A percentile compares a stretch with the other conserved stretches of the same genome.
Conservation (phyloP, 2,888 invertebrate species). For the Drosophila neoperkinsi region DNA sequence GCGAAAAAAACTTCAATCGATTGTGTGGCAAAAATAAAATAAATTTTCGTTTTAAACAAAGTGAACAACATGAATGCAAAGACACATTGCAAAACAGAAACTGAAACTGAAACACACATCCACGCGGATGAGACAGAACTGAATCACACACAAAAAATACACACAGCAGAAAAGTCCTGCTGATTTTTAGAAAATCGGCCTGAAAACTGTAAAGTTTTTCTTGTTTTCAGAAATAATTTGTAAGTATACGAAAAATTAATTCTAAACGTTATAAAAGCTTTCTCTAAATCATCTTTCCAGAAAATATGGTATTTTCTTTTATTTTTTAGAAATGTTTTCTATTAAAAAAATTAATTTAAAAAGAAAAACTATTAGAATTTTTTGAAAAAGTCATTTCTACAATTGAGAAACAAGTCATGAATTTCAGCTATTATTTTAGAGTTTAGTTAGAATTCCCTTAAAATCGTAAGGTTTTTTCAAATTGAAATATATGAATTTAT, state of each 20-base stretch:
- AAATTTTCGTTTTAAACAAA: slow-evolving; percentile 58
- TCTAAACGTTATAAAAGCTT: background rate
- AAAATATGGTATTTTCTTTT: background rate
- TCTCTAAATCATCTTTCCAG: background rate
- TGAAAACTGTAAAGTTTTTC: background rate
- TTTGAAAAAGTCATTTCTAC: accelerated
- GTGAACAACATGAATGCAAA: slow-evolving; percentile 50
- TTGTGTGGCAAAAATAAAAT: slow-evolving; percentile 66
- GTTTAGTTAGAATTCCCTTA: background rate
- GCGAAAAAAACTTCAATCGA: slow-evolving; percentile 65
- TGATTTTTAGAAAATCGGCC: background rate
- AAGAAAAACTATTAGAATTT: background rate
- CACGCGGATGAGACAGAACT: background rate
- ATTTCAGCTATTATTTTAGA: background rate
- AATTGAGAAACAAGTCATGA: background rate
- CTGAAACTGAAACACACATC: slow-evolving; percentile 12
- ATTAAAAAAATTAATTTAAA: too few species aligned
- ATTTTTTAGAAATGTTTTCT: background rate
- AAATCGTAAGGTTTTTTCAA: too few species aligned
- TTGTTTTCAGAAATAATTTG: background rate
- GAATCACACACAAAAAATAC: background rate
- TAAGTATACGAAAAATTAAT: background rate
- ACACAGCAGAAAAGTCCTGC: background rate
- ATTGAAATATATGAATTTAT: background rate
- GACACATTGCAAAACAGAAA: slow-evolving; percentile 38